Evolutionary conservation across 2,888 invertebrate species (phyloP).

Genomic region (Agriopis marginaria): DNA sequence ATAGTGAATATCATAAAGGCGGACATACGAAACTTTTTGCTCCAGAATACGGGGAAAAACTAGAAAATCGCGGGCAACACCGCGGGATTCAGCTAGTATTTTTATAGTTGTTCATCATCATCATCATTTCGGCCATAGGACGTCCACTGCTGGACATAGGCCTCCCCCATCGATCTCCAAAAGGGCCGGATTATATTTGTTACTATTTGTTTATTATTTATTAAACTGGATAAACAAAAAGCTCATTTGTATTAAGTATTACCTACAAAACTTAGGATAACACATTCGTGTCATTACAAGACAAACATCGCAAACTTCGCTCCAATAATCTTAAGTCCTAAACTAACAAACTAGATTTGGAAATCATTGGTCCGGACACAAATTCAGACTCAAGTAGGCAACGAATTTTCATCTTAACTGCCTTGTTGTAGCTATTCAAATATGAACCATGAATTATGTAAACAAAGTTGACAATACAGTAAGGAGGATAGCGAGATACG

Average conservation of each 20-base stretch:
- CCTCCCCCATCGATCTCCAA: too few species aligned
- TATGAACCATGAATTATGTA: conserved; percentile 30
- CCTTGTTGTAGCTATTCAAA: conserved; percentile 19
- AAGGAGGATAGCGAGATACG: background rate
- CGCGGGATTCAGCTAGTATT: too few species aligned
- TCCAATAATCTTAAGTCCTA: conserved; percentile 63
- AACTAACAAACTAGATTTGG: conserved; percentile 70
- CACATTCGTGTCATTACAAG: conserved; percentile 39
- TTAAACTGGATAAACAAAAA: conserved; percentile 9
- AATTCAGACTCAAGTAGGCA: conserved; percentile 52
- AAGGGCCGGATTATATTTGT: too few species aligned
- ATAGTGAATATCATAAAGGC: too few species aligned
- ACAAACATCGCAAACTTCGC: conserved; percentile 52
- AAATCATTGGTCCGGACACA: conserved; percentile 63
- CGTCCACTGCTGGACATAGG: too few species aligned
- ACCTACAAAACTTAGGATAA: conserved; percentile 7
- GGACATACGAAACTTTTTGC: too few species aligned
- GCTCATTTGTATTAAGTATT: conserved; percentile 1
- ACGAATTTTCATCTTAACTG: conserved; percentile 25
- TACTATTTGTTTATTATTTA: background rate
- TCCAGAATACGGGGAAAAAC: too few species aligned
- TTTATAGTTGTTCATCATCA: too few species aligned
- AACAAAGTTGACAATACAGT: background rate
- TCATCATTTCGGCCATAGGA: too few species aligned
- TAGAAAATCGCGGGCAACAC: too few species aligned